Evolutionary conservation across 1,140 invertebrate species (phyloP).

Genomic region (Temnothorax curvispinosus): DNA sequence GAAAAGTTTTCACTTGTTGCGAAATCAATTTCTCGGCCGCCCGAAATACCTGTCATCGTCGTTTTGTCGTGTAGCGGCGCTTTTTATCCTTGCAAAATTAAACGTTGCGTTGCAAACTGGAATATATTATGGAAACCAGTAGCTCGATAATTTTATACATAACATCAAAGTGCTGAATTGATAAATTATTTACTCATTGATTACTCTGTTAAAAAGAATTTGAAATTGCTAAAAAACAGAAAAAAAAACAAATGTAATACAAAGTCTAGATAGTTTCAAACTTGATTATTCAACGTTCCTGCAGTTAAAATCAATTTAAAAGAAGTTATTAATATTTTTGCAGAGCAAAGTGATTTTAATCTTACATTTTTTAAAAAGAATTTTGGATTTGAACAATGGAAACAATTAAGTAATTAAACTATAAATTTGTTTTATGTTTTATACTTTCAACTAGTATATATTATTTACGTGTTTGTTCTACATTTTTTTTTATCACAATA

Average conservation of each 20-base stretch:
- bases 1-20: conserved; percentile 51
- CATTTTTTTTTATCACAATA: not conserved
- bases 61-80: conserved; percentile 1
- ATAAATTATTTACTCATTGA: not conserved
- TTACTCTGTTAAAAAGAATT: not conserved
- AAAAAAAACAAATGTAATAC: not conserved
- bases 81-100: conserved; percentile 43
- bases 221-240: not conserved
- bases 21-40: conserved; percentile 39
- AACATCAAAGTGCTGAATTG: not conserved
- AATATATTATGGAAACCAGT: not conserved
- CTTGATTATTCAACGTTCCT: not conserved
- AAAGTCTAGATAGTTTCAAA: not conserved
- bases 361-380: not conserved
- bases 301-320: not conserved
- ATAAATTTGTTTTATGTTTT: not conserved
- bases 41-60: conserved; percentile 32
- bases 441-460: not conserved
- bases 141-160: not conserved
- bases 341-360: not conserved
- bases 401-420: not conserved
- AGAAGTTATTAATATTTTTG: not conserved
- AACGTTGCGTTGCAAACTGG: not conserved
- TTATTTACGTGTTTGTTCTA: not conserved
- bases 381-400: not conserved